These are phyloP conservation scores for Sinosuthora webbiana DNA, from an alignment of 2,113 vertebrate species.

Conservation along the genomic window DNA sequence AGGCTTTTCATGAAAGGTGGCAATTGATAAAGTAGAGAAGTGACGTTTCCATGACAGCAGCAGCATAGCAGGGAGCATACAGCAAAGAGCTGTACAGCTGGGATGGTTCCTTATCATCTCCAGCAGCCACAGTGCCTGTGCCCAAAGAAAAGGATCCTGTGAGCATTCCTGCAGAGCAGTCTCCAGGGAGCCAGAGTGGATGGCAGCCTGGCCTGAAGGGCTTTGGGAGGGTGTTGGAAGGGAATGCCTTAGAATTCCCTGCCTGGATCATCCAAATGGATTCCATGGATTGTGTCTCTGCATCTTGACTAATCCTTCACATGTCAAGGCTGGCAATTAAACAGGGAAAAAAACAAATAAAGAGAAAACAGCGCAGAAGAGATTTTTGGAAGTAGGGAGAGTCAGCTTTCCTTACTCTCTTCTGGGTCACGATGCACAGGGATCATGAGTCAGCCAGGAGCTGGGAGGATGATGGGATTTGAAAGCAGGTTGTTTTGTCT, in stretches of 20 bases:
- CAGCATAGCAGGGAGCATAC: neutral
- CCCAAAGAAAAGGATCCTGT: neutral
- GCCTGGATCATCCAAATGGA: neutral
- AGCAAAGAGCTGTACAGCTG: neutral
- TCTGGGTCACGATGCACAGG: neutral
- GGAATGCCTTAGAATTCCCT: neutral
- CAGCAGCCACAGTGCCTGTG: neutral
- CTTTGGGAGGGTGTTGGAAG: neutral
- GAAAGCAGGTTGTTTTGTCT: neutral
- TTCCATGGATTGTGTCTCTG: neutral
- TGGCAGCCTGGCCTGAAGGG: neutral
- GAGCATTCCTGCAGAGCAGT: neutral
- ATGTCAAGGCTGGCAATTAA: neutral
- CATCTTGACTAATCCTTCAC: neutral
- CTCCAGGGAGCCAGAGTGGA: fast-evolving
- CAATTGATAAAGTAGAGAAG: neutral
- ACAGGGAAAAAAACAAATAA: neutral
- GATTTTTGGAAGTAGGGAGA: neutral
- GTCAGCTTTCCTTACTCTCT: neutral
- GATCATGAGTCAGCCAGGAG: neutral
- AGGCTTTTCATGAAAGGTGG: neutral
- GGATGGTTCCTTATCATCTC: neutral
- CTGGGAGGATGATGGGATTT: neutral
- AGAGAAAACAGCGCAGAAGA: neutral
- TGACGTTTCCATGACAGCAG: neutral